Conservation (phyloP, 2,797 vertebrate genomes). For the Knipowitschia caucasica region DNA sequence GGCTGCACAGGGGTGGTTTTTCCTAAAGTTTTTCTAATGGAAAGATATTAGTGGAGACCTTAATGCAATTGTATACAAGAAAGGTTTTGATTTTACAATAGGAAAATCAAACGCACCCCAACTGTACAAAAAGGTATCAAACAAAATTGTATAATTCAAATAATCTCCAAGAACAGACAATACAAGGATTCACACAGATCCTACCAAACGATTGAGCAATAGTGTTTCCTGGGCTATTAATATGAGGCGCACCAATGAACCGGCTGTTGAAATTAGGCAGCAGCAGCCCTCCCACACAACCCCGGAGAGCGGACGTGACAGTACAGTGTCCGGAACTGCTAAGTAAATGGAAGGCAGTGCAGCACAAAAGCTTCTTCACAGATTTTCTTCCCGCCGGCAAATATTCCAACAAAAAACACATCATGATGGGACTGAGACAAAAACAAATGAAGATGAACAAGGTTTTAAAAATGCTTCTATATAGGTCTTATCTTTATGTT, state of each 20-base stretch:
- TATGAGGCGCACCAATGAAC: slow-evolving; percentile 15
- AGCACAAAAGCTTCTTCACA: slow-evolving; percentile 16
- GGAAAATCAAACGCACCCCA: too few relatives aligned
- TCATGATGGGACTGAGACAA: too few relatives aligned
- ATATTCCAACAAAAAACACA: neutral
- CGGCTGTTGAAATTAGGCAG: slow-evolving; percentile 9
- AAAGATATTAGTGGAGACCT: too few relatives aligned
- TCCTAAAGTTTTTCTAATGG: too few relatives aligned
- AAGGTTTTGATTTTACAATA: too few relatives aligned
- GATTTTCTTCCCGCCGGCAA: neutral
- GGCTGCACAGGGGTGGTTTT: too few relatives aligned
- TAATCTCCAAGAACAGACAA: neutral
- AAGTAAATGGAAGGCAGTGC: slow-evolving; percentile 10
- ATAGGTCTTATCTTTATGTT: slow-evolving; percentile 25
- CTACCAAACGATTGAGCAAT: neutral
- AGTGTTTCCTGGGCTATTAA: slow-evolving; percentile 11
- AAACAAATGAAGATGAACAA: neutral
- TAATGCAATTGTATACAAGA: too few relatives aligned
- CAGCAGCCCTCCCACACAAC: slow-evolving; percentile 36
- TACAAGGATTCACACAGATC: neutral
- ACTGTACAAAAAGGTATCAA: too few relatives aligned
- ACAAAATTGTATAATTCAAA: too few relatives aligned
- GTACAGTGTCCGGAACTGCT: slow-evolving; percentile 26
- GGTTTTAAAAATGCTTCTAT: slow-evolving; percentile 1
- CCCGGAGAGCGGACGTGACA: slow-evolving; percentile 32